These are phyloP conservation scores for Tipula confusa DNA, from an alignment of 2,888 invertebrate genomes.

Conservation along the genomic window DNA sequence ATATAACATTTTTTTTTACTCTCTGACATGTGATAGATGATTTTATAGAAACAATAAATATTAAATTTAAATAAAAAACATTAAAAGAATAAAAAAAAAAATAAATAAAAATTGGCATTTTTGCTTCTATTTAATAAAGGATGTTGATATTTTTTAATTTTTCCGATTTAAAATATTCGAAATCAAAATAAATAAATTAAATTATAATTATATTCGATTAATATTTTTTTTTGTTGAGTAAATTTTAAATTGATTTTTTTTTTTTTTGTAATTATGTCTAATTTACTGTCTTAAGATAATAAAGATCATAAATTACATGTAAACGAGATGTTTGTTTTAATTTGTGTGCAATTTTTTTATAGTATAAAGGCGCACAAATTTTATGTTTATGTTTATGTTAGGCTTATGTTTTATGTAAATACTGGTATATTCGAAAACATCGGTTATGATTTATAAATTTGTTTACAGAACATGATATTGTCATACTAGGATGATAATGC, in stretches of 20 bases:
- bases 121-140: background rate
- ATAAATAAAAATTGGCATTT: background rate
- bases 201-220: background rate
- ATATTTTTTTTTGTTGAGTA: background rate
- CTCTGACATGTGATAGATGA: background rate
- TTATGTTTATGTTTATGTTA: background rate
- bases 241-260: background rate
- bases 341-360: background rate
- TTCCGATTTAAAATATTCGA: background rate
- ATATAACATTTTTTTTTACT: too few species aligned
- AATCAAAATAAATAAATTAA: constrained; percentile 3
- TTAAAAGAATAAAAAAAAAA: too few species aligned
- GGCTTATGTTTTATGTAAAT: too few species aligned
- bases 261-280: too few species aligned
- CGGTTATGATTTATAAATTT: too few species aligned
- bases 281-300: background rate
- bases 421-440: too few species aligned
- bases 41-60: background rate
- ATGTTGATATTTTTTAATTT: constrained; percentile 13
- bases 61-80: constrained; percentile 13
- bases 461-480: too few species aligned
- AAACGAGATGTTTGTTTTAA: background rate
- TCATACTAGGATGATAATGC: too few species aligned
- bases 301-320: background rate
- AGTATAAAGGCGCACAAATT: background rate